phyloP scores from a whole-genome alignment of 2,888 invertebrate species.

The Tortrix viridana region DNA sequence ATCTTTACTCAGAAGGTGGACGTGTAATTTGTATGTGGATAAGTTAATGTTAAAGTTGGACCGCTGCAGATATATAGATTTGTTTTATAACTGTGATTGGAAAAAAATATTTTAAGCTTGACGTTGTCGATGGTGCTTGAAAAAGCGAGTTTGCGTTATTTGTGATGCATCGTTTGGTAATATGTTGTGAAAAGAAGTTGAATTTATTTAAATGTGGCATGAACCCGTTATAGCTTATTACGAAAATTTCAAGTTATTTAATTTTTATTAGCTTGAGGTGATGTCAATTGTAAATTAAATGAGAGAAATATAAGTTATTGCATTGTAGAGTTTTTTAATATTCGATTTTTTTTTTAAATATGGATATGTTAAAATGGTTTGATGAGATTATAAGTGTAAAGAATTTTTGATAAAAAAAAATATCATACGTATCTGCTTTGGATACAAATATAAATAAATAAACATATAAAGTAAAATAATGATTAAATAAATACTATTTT shows the following conservation, averaged over 20 bases:
- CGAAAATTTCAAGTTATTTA: background rate
- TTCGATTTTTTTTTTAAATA: no score
- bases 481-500: no score
- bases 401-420: no score
- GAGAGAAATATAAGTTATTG: no score
- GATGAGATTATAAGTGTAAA: no score
- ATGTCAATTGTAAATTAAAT: no score
- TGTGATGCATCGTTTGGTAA: slow-evolving; percentile 25
- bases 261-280: no score
- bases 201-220: slow-evolving; percentile 20
- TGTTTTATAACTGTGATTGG: slow-evolving; percentile 5
- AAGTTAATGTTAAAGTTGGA: background rate
- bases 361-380: no score
- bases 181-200: slow-evolving; percentile 18
- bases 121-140: background rate
- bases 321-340: no score
- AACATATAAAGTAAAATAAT: no score
- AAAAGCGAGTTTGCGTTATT: background rate
- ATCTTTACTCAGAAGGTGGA: background rate
- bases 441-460: no score
- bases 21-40: background rate
- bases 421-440: no score
- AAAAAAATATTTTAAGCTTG: slow-evolving; percentile 19
- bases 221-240: background rate
- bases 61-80: slow-evolving; percentile 1